A percentile compares a stretch with the other conserved stretches of the same genome.
Conservation (phyloP, 2,113 vertebrate genomes). For the Ceyx margarethae region DNA sequence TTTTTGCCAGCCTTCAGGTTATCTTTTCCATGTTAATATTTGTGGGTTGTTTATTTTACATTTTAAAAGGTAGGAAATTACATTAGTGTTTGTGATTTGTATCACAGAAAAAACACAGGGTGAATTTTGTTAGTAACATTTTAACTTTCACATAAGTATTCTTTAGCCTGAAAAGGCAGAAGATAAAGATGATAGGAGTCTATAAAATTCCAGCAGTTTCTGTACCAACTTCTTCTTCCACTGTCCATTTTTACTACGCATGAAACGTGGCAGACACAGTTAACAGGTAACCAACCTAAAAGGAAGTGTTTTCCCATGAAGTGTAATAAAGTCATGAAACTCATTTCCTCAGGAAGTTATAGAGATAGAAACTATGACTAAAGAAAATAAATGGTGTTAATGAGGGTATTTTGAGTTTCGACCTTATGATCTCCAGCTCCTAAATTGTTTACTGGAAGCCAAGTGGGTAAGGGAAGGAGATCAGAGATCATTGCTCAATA, state of each 20-base stretch:
- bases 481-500: background rate
- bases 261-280: background rate
- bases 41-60: background rate
- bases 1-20: background rate
- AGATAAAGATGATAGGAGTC: background rate
- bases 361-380: background rate
- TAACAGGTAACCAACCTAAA: background rate
- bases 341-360: conserved; percentile 12
- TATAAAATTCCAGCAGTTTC: background rate
- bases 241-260: background rate
- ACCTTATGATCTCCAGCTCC: background rate
- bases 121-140: background rate
- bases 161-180: background rate
- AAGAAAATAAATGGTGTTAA: conserved; percentile 24
- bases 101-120: background rate
- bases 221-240: background rate
- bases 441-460: conserved; percentile 1
- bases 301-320: background rate
- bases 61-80: background rate
- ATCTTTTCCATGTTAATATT: background rate
- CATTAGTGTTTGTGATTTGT: background rate
- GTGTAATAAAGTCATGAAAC: background rate
- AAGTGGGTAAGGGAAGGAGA: background rate
- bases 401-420: conserved; percentile 11
- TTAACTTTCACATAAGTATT: background rate